phyloP scores from a whole-genome alignment of 2,888 invertebrate species.

The Cryptus armator region DNA sequence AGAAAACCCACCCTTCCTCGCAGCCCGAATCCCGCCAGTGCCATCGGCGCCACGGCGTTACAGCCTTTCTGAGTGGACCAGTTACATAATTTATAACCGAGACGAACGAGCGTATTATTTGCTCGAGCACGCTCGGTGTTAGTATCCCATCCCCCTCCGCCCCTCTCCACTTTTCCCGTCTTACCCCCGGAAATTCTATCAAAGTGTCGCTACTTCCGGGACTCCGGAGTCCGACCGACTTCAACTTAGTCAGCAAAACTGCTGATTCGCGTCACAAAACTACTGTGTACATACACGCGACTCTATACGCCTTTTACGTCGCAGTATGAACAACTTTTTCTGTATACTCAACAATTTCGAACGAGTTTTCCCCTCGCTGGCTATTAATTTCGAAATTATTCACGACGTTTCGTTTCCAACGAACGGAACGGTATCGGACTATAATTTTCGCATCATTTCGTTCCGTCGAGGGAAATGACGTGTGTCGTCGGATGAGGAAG shows the following conservation, averaged over 20 bases:
- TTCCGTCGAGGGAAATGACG: not conserved
- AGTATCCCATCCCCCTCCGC: not conserved
- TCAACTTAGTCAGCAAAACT: slow-evolving; percentile 51
- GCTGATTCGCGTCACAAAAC: slow-evolving; percentile 57
- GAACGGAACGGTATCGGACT: not conserved
- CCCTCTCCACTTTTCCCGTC: not conserved
- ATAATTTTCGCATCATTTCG: not conserved
- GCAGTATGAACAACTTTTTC: slow-evolving; percentile 27
- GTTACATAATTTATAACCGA: slow-evolving; percentile 72
- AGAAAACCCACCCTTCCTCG: slow-evolving; percentile 18
- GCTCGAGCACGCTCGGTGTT: slow-evolving; percentile 59
- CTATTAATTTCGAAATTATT: slow-evolving; percentile 31
- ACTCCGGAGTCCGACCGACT: slow-evolving; percentile 47
- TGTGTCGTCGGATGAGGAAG: not conserved
- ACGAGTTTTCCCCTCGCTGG: slow-evolving; percentile 17
- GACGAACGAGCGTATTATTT: slow-evolving; percentile 67
- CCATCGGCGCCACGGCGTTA: slow-evolving; percentile 26
- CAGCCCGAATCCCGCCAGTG: slow-evolving; percentile 23
- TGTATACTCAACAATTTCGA: slow-evolving; percentile 10
- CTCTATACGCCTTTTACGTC: not conserved
- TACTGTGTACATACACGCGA: not conserved
- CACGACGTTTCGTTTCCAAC: not conserved
- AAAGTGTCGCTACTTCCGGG: slow-evolving; percentile 60
- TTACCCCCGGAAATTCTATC: slow-evolving; percentile 54
- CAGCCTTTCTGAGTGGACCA: slow-evolving; percentile 61